Percentiles rank a stretch among this genome's conserved stretches.
phyloP scores from a whole-genome alignment of 1,140 invertebrate genomes.

The Bombus superbus region DNA sequence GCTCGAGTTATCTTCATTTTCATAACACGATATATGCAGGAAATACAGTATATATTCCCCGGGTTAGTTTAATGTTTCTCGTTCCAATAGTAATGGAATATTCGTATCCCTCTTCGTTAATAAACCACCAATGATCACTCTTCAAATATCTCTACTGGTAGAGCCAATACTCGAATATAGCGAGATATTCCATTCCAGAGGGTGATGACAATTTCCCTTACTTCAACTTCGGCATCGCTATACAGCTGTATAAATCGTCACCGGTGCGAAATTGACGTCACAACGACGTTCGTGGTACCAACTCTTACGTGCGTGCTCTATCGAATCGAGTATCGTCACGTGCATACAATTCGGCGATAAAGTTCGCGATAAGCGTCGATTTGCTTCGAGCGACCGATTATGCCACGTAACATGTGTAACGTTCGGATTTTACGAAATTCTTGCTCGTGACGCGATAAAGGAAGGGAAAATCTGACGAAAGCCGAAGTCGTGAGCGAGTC shows the following conservation, averaged over 20 bases:
- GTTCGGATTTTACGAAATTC: constrained; percentile 1
- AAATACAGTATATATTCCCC: no score
- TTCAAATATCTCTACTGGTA: no score
- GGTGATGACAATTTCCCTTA: not conserved
- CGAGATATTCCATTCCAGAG: not conserved
- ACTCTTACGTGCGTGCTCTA: not conserved
- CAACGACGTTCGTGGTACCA: not conserved
- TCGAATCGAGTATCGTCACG: constrained; percentile 9
- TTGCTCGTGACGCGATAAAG: not conserved
- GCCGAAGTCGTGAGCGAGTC: not conserved
- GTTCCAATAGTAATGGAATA: not conserved
- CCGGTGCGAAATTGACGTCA: not conserved
- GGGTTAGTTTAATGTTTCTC: not conserved
- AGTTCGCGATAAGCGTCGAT: not conserved
- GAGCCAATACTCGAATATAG: not conserved
- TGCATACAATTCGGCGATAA: constrained; percentile 11
- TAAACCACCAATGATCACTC: not conserved
- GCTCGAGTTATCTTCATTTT: no score
- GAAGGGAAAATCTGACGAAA: not conserved
- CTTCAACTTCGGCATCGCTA: not conserved
- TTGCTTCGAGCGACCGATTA: not conserved
- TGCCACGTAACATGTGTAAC: not conserved
- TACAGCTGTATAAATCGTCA: not conserved
- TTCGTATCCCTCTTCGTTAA: not conserved
- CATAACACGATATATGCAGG: no score